Base-by-base conservation (phyloP, 1,140 invertebrate species). In the Bemisia tabaci region DNA sequence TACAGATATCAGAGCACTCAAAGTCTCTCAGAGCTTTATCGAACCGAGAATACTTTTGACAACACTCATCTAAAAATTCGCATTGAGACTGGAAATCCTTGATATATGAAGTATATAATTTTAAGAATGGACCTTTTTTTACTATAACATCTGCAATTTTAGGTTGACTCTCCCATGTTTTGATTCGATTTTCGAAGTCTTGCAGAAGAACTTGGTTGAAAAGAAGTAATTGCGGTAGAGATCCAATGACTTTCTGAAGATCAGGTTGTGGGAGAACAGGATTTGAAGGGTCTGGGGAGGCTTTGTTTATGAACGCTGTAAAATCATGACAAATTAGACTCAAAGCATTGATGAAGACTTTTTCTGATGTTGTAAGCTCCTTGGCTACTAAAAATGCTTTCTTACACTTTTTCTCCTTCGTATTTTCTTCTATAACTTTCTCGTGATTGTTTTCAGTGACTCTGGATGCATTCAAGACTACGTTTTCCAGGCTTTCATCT, bases 61-160 rank as follows among this genome's bases (percentile, higher is more conserved):
- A 81, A 23, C 82, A 79, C 2, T 85, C 84, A 69, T 85, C 85
- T 23, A 89, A 80, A 24, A 82, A 75, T 70, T 81, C 77, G 74
- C 81, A 82, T 22, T 85, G 84, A 59, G 78, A 78, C 73, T 86
- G 82, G 76, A 88, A 90, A 73, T 89, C 85, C 70, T 82, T 81
- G 22, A 89, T 87, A 72, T 89, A 90, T 24, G 82, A 79, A 0
- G 87, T 84, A 69, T 89, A 90, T 70, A 89, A 79, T 75, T 89
- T 90, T 0, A 90, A 76, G 75, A 89, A 90, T 1, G 87, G 87
- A 24, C 87, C 88, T 73, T 87, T 88, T 72, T 83, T 85, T 21
- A 88, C 84, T 76, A 90, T 86, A 21, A 90, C 83, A 75, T 90
- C 87, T n/a, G 87, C 81, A 65, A 90, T 84, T 76, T 82, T 82